Conservation (phyloP, 2,888 invertebrate genomes). For the Eupeodes luniger region DNA sequence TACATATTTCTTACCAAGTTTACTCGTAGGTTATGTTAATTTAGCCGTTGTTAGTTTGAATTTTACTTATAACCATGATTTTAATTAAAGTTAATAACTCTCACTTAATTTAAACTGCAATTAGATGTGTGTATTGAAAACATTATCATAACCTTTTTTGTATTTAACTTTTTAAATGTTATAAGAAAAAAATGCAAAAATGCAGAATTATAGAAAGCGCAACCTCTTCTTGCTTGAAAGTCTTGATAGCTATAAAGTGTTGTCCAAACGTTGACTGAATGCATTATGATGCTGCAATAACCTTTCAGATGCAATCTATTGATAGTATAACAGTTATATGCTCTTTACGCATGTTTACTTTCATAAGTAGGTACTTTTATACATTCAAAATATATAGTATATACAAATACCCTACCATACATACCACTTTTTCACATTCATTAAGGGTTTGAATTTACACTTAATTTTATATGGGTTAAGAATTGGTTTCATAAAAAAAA, state of each 20-base stretch:
- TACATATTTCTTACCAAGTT: no score
- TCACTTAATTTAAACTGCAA: no score
- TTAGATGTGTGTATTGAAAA: no score
- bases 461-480: neutral
- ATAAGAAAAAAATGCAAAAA: neutral
- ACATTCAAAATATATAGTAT: neutral
- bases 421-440: neutral
- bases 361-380: neutral
- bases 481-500: constrained; percentile 1
- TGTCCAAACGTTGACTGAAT: constrained; percentile 16
- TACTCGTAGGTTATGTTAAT: no score
- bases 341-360: constrained; percentile 47
- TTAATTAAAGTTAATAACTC: no score
- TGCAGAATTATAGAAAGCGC: neutral
- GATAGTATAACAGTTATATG: neutral
- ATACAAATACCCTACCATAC: neutral
- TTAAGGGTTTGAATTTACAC: neutral
- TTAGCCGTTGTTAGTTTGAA: neutral
- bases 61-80: no score
- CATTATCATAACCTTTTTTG: no score
- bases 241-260: neutral
- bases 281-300: constrained; percentile 22
- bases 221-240: neutral
- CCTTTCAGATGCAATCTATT: constrained; percentile 1
- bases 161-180: no score